phyloP scores from a whole-genome alignment of 2,797 vertebrate species.

The Threskiornis aethiopicus region DNA sequence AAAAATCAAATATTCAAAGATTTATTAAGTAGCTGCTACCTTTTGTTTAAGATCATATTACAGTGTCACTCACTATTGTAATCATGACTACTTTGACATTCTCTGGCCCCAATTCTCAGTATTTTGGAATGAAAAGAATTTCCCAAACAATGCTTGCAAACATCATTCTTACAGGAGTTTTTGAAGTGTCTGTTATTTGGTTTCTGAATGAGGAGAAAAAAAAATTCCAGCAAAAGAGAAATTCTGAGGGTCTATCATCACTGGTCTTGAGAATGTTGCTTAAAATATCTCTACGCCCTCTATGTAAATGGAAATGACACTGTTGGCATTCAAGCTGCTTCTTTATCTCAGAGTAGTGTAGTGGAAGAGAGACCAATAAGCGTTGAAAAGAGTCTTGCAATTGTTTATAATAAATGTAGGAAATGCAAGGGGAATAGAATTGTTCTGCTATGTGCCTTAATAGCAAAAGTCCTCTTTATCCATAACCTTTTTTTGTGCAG shows the following conservation, averaged over 20 bases:
- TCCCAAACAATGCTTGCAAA: background rate
- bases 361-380: constrained; percentile 6
- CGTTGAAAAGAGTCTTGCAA: background rate
- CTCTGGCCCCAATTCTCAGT: background rate
- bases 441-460: background rate
- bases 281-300: background rate
- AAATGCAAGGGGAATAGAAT: background rate
- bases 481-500: background rate
- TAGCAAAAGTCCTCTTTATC: background rate
- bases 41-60: background rate
- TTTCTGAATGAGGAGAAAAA: background rate
- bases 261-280: background rate
- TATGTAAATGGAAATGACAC: background rate
- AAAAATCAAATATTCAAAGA: background rate
- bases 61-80: background rate
- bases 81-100: background rate
- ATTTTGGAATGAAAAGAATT: background rate
- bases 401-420: background rate
- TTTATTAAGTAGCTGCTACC: background rate
- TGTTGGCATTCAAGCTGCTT: background rate
- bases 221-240: background rate
- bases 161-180: background rate
- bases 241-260: background rate
- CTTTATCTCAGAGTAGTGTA: background rate
- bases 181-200: background rate